Evolutionary conservation across 2,113 vertebrate species (phyloP), one percentile per base, ranked within the genome.

Genomic region (Onychorhynchus coronatus): DNA sequence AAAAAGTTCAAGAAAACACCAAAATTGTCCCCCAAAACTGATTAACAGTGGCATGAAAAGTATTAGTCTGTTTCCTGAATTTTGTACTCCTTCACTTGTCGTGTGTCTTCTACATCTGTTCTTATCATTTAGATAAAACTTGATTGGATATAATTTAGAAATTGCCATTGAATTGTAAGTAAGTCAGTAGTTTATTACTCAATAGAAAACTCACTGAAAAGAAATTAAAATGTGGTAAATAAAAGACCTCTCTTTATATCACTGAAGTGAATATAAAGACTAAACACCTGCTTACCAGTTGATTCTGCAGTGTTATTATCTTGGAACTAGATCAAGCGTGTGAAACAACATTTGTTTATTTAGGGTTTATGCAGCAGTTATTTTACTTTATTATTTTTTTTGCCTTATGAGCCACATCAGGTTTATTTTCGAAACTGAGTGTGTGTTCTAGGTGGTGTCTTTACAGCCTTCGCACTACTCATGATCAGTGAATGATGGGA

Each of bases 291-390:
- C 83, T 92, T 92, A 70, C 23, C 30, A 30, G 15, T 35, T 66
- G 74, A 91, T 95, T 89, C 75, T 12, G 28, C 23, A 24, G 47
- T 35, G 30, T 70, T 92, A 77, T 86, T 91, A 79, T 31, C 61
- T 66, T 85, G 53, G 35, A 74, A 74, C 10, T 62, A 79, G 62
- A 75, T 70, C 83, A 85, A 59, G 50, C 12, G 0, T 52, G 33
- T 79, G 41, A 73, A 90, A 88, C 14, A 33, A 76, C 74, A 73
- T 91, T 91, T 89, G 33, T 93, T 93, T 95, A 82, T 87, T 91
- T 93, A 76, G 46, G 9, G 47, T 94, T 93, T 82, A 89, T 76
- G 77, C 66, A 65, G 65, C 12, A 89, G 65, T 59, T 93, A 93
- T 76, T 92, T 91, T 78, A 41, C 52, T 63, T 91, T 61, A 30